A percentile compares a stretch with the other conserved stretches of the same genome.
Conservation (phyloP, 1,140 invertebrate genomes). For the Chymomyza costata region DNA sequence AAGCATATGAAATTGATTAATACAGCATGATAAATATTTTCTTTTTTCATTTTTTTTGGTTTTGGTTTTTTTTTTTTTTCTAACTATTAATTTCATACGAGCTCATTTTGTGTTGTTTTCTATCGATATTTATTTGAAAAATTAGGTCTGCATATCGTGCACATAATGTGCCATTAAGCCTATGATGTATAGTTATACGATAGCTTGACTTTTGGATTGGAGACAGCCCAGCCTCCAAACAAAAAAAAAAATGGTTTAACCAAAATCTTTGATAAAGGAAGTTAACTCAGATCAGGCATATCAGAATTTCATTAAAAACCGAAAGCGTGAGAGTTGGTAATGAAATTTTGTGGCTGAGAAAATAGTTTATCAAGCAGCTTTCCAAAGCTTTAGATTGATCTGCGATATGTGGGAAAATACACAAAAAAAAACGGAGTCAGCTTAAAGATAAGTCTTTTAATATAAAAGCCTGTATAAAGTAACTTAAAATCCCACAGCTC, state of each 20-base stretch:
- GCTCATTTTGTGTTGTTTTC: background rate
- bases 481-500: no score
- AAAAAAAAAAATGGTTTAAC: no score
- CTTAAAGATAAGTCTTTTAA: no score
- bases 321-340: slow-evolving; percentile 10
- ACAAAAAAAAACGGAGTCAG: no score
- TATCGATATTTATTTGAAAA: slow-evolving; percentile 39
- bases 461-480: no score
- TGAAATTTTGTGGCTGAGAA: slow-evolving; percentile 29
- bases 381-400: no score
- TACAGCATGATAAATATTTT: slow-evolving; percentile 71
- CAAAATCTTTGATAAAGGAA: background rate
- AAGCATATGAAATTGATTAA: slow-evolving; percentile 71
- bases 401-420: no score
- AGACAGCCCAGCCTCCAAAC: no score
- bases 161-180: slow-evolving; percentile 47
- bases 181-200: slow-evolving; percentile 59
- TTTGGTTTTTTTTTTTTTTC: no score
- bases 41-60: slow-evolving; percentile 26
- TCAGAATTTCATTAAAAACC: slow-evolving; percentile 14
- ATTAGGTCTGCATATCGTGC: no score
- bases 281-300: slow-evolving; percentile 1
- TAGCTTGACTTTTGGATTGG: slow-evolving; percentile 28
- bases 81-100: background rate
- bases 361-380: no score